Evolutionary conservation across 2,888 invertebrate species (phyloP).

Genomic region (Amblyteles armatorius): DNA sequence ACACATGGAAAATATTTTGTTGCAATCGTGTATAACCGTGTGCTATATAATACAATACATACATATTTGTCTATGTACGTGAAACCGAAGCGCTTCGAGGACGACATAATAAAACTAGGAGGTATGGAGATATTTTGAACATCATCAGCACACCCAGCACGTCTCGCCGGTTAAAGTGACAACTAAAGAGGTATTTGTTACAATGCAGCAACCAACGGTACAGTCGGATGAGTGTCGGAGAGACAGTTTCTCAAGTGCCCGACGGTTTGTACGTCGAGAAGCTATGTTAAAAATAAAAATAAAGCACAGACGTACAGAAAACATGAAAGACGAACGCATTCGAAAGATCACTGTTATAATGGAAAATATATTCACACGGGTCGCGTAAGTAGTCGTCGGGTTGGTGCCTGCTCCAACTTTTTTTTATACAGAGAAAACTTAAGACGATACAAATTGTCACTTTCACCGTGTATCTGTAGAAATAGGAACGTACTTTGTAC

Average conservation of each 20-base stretch:
- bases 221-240: too few species aligned
- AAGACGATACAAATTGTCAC: conserved; percentile 63
- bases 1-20: conserved; percentile 19
- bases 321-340: conserved; percentile 24
- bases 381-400: conserved; percentile 4
- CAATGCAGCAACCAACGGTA: not conserved
- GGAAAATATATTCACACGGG: conserved; percentile 39
- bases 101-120: conserved; percentile 12
- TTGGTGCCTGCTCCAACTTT: conserved; percentile 23
- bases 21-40: conserved; percentile 31
- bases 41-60: conserved; percentile 35
- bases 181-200: not conserved
- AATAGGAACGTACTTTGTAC: conserved; percentile 64
- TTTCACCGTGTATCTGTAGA: conserved; percentile 53
- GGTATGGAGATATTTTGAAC: conserved; percentile 30
- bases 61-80: conserved; percentile 28
- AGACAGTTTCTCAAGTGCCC: not conserved
- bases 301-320: conserved; percentile 2
- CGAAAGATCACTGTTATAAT: conserved; percentile 34
- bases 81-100: conserved; percentile 36
- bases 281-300: not conserved
- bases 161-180: not conserved
- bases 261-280: not conserved
- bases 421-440: conserved; percentile 29
- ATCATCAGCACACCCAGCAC: conserved; percentile 15